Evolutionary conservation across 2,888 invertebrate species (phyloP), one percentile per base, ranked within the genome.

Genomic region (Empis stercorea): DNA sequence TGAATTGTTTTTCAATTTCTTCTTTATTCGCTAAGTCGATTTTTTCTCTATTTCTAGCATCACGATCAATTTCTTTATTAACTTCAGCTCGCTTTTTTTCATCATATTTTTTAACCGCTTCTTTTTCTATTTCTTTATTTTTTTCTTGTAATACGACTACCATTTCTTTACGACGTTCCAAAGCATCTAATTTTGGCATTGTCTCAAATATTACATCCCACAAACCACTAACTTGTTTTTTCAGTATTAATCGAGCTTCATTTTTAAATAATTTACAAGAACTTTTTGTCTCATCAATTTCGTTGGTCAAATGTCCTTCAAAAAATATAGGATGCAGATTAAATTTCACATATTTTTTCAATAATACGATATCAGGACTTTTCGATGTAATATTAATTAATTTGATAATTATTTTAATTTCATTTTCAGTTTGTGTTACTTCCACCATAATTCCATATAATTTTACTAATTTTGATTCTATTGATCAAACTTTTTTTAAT

Each of bases 261-360:
- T 55, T 64, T 49, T 68, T 68, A 32, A 62, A 63, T 34, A 67
- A 59, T 34, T 62, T 61, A 48, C 67, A 67, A 23, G 59, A 64
- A 47, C 67, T 66, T 46, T 63, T 57, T 46, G 58, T 54, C 36
- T 68, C 69, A 41, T 68, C 66, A 16, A 67, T 61, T 50, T 67
- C 67, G 15, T 65, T 58, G 6, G 56, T 55, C 11, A 67, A 48
- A 55, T 68, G 68, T 0, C 65, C 62, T 48, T 67, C 67, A 47
- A 68, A 67, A 46, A 67, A 67, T 50, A 65, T 65, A 4, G 67
- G 67, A 10, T 67, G 67, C 59, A 61, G 65, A 48, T 67, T 67
- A 39, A 68, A 67, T 48, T 67, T 67, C 0, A 67, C 51, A 51
- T 68, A 67, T 39, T 56, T 58, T 9, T 67, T 63, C 32, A 68